Percentiles rank a stretch among this genome's conserved stretches.
These are phyloP conservation scores for Hydrozoanthus tunicans DNA, from an alignment of 64 coral and sea anemone genomes.

Conservation along the genomic window DNA sequence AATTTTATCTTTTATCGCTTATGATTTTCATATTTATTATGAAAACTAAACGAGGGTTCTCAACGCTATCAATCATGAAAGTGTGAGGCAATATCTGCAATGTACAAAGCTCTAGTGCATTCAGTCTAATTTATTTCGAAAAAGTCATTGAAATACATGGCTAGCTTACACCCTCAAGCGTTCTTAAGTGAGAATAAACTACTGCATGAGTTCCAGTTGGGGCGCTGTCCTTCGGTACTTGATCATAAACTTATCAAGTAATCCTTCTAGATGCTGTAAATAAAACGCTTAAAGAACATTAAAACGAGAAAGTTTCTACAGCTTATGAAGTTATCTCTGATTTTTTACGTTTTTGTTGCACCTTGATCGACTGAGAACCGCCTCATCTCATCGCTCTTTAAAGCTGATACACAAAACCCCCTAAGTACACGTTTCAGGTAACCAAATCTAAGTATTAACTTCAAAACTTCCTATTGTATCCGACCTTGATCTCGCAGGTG, in stretches of 20 bases:
- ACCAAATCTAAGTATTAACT: too few relatives aligned
- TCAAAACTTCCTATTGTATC: too few relatives aligned
- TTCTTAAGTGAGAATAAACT: background rate
- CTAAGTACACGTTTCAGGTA: too few relatives aligned
- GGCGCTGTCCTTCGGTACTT: conserved; percentile 8
- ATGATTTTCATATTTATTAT: too few relatives aligned
- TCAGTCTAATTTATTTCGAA: background rate
- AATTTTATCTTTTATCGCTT: too few relatives aligned
- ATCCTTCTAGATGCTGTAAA: background rate
- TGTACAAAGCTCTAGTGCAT: too few relatives aligned
- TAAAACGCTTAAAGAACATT: background rate
- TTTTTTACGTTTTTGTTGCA: conserved; percentile 2
- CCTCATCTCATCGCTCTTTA: conserved; percentile 3
- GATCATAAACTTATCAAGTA: conserved; percentile 11
- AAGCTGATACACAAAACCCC: background rate
- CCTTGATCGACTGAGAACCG: background rate
- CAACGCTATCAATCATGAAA: too few relatives aligned
- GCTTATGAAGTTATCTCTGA: background rate
- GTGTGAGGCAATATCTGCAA: too few relatives aligned
- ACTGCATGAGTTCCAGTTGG: background rate
- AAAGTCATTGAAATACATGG: conserved; percentile 5
- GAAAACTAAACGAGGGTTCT: too few relatives aligned
- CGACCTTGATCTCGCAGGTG: too few relatives aligned
- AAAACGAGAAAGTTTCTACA: conserved; percentile 1
- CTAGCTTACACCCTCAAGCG: background rate